Evolutionary conservation across 2,888 invertebrate genomes (phyloP).

Genomic region (Acanthosoma haemorrhoidale): DNA sequence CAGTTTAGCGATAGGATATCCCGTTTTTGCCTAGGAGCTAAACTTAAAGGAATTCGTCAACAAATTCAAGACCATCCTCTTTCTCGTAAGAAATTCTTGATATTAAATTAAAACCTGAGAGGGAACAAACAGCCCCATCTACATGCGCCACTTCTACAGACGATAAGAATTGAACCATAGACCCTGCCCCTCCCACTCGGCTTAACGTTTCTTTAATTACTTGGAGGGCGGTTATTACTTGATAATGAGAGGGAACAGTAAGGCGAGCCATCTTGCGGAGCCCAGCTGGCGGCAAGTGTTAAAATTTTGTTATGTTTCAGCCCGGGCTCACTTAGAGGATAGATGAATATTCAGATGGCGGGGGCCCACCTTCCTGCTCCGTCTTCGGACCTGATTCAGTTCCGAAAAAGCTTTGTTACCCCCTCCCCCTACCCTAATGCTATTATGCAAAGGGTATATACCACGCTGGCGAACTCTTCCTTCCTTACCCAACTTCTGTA

Average conservation of each 20-base stretch:
- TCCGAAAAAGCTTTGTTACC: slow-evolving; percentile 4
- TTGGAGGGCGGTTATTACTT: not conserved
- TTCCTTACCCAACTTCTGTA: not conserved
- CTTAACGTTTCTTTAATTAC: not conserved
- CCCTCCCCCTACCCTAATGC: not conserved
- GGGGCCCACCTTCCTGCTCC: too few relatives aligned
- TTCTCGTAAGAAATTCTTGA: too few relatives aligned
- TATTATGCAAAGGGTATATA: slow-evolving; percentile 8
- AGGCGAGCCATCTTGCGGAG: not conserved
- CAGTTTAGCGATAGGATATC: too few relatives aligned
- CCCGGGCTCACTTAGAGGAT: not conserved
- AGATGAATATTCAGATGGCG: not conserved
- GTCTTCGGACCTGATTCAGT: not conserved
- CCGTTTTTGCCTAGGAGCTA: too few relatives aligned
- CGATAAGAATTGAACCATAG: too few relatives aligned
- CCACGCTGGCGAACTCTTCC: slow-evolving; percentile 4
- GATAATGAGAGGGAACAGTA: not conserved
- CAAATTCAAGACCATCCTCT: too few relatives aligned
- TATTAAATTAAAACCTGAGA: too few relatives aligned
- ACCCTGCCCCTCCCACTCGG: too few relatives aligned
- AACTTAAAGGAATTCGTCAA: too few relatives aligned
- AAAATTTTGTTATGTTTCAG: slow-evolving; percentile 4
- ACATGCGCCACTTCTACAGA: too few relatives aligned
- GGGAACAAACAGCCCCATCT: too few relatives aligned
- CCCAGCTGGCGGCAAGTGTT: too few relatives aligned